These are phyloP conservation scores for Tenthredo notha DNA, from an alignment of 2,888 invertebrate genomes.

Conservation along the genomic window DNA sequence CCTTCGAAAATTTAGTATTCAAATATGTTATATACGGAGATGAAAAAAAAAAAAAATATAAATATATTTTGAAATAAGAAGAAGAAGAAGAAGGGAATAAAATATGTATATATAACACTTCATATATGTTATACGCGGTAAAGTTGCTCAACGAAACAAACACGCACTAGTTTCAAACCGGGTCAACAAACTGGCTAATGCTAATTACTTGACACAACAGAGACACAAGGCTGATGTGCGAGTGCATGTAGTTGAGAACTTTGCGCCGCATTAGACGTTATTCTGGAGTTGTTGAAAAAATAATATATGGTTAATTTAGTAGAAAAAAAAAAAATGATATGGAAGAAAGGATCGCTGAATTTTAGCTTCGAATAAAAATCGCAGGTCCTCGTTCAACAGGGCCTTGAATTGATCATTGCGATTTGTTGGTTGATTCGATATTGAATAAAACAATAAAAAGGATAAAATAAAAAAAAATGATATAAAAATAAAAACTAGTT, in stretches of 20 bases:
- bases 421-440: neutral
- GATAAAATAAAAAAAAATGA: neutral
- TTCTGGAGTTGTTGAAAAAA: neutral
- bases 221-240: slow-evolving; percentile 29
- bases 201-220: slow-evolving; percentile 45
- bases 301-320: neutral
- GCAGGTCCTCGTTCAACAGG: neutral
- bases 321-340: neutral
- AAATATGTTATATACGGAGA: neutral
- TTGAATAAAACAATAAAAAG: neutral
- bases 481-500: slow-evolving; percentile 3
- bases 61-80: too few relatives aligned
- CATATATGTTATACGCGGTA: neutral
- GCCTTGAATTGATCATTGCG: neutral
- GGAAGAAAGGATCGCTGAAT: neutral
- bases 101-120: neutral
- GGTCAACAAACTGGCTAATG: slow-evolving; percentile 49
- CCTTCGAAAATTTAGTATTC: neutral
- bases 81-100: neutral
- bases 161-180: slow-evolving; percentile 36
- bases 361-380: neutral
- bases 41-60: too few relatives aligned
- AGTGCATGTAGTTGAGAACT: neutral
- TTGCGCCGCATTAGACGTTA: neutral
- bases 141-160: slow-evolving; percentile 36